Evolutionary conservation across 2,797 vertebrate genomes (phyloP).

Genomic region (Enteromius mattozi): DNA sequence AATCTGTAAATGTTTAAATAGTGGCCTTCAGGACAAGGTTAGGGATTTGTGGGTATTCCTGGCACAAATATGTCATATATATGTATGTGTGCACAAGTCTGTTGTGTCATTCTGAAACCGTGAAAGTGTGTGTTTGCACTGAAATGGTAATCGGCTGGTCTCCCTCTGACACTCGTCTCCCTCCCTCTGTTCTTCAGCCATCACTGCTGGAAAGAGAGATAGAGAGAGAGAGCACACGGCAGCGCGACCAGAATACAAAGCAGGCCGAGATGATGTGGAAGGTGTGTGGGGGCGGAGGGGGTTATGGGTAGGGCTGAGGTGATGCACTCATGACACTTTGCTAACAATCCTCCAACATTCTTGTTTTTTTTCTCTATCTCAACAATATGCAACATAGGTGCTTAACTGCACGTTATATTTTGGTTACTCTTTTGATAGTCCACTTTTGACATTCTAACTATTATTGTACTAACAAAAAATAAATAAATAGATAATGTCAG

Average conservation of each 20-base stretch:
- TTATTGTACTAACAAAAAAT: too few relatives aligned
- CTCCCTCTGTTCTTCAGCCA: slow-evolving; percentile 67
- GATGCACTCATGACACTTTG: slow-evolving; percentile 26
- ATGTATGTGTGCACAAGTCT: not conserved
- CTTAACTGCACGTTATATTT: not conserved
- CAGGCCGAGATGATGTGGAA: slow-evolving; percentile 68
- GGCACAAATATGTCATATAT: not conserved
- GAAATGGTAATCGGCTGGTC: slow-evolving; percentile 60
- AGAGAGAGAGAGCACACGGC: slow-evolving; percentile 27
- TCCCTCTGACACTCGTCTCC: slow-evolving; percentile 61
- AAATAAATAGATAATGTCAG: not conserved
- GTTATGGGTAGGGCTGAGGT: slow-evolving; percentile 21
- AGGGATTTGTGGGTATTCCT: not conserved
- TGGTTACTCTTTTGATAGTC: not conserved
- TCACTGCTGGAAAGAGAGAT: slow-evolving; percentile 70
- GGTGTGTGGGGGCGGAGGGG: slow-evolving; percentile 48
- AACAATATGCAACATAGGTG: not conserved
- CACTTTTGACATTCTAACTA: not conserved
- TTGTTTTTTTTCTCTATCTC: not conserved
- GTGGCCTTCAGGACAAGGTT: not conserved
- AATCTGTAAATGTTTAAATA: slow-evolving; percentile 34
- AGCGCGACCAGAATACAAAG: slow-evolving; percentile 71
- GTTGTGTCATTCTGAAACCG: slow-evolving; percentile 26
- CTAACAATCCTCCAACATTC: not conserved
- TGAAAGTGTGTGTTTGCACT: slow-evolving; percentile 45